These are phyloP conservation scores for Oncorhynchus mykiss DNA, from an alignment of 2,113 vertebrate species.

Conservation along the genomic window DNA sequence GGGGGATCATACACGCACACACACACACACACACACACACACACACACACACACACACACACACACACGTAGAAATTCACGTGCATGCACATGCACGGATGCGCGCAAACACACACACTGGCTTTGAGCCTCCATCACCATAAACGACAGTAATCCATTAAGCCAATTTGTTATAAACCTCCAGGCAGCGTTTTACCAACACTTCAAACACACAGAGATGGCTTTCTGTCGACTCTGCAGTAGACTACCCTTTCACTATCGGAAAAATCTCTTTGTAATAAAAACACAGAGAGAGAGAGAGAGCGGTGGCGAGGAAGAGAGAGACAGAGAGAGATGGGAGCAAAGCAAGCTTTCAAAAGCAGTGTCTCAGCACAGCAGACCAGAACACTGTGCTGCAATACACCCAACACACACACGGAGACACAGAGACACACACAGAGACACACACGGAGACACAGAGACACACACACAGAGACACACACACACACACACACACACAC, in stretches of 20 bases:
- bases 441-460: neutral
- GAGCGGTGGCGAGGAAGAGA: neutral
- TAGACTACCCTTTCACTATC: constrained; percentile 58
- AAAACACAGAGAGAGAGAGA: constrained; percentile 37
- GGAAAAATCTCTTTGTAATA: constrained; percentile 65
- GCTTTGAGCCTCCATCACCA: constrained; percentile 31
- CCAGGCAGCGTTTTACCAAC: constrained; percentile 65
- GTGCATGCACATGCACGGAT: too few relatives aligned
- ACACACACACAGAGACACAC: neutral
- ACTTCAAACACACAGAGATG: constrained; percentile 62
- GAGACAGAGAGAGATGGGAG: neutral
- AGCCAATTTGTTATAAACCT: constrained; percentile 74
- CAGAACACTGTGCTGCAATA: too few relatives aligned
- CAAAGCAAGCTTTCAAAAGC: neutral
- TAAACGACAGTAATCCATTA: constrained; percentile 71
- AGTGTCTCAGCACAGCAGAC: too few relatives aligned
- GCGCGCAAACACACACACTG: too few relatives aligned
- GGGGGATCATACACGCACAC: constrained; percentile 25
- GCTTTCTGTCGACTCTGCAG: constrained; percentile 67
- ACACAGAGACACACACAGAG: neutral
- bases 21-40: too few relatives aligned
- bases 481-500: neutral
- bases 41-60: too few relatives aligned
- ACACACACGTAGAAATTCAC: too few relatives aligned
- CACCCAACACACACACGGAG: neutral